Evolutionary conservation across 1,140 invertebrate genomes (phyloP).

Genomic region (Drosophila kepulauana): DNA sequence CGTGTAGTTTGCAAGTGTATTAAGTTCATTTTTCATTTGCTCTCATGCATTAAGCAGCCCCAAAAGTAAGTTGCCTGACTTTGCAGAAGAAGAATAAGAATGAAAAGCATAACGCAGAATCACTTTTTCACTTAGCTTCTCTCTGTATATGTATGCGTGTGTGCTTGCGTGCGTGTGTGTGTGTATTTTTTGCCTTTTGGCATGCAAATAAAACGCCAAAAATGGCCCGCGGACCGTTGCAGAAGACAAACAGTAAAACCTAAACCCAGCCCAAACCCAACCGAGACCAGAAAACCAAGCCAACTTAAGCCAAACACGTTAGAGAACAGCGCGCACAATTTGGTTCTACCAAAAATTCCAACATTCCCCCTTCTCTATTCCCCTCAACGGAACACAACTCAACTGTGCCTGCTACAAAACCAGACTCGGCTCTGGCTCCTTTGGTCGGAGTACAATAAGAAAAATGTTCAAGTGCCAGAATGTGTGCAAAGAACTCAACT

Average conservation of each 20-base stretch:
- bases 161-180: constrained; percentile 21
- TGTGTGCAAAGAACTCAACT: constrained; percentile 82
- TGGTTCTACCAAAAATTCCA: constrained; percentile 55
- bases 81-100: constrained; percentile 4
- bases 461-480: constrained; percentile 82
- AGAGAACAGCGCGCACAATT: constrained; percentile 76
- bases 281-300: constrained; percentile 75
- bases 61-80: constrained; percentile 52
- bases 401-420: not conserved
- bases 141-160: constrained; percentile 37
- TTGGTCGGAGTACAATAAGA: constrained; percentile 64
- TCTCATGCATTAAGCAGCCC: constrained; percentile 67
- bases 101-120: constrained; percentile 54
- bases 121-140: constrained; percentile 77
- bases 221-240: constrained; percentile 17
- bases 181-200: constrained; percentile 65
- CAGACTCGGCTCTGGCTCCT: not conserved
- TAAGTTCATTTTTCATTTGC: constrained; percentile 82
- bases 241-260: constrained; percentile 10
- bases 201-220: constrained; percentile 75
- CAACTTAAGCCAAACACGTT: constrained; percentile 82
- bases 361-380: not conserved
- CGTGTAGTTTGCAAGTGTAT: constrained; percentile 73
- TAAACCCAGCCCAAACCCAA: constrained; percentile 27
- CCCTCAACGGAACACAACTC: not conserved